Conservation (phyloP, 1,140 invertebrate species). For the Ips typographus region DNA sequence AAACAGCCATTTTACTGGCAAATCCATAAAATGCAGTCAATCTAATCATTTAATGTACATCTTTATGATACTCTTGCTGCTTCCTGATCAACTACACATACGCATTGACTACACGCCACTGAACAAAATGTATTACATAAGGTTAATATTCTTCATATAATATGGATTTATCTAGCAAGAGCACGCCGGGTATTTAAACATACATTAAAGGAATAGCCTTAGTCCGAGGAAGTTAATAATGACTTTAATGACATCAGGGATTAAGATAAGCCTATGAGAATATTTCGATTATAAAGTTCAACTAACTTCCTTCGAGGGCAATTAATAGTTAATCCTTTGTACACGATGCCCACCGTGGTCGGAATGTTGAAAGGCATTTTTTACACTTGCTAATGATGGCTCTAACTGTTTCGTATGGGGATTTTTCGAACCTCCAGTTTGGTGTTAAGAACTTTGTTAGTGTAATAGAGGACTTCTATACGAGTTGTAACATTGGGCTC, state of each 20-base stretch:
- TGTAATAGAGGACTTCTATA: too few species aligned
- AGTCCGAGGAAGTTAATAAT: slow-evolving; percentile 8
- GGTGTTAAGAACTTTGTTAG: too few species aligned
- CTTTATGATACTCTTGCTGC: too few species aligned
- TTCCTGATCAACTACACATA: too few species aligned
- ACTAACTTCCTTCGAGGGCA: not conserved
- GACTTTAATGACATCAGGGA: slow-evolving; percentile 21
- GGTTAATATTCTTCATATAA: not conserved
- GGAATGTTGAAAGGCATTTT: slow-evolving; percentile 7
- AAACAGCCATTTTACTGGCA: too few species aligned
- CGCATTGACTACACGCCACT: too few species aligned
- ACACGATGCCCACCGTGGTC: not conserved
- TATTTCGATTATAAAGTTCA: slow-evolving; percentile 1
- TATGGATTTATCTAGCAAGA: not conserved
- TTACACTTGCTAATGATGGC: not conserved
- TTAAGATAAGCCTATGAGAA: slow-evolving; percentile 24
- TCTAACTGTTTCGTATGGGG: too few species aligned
- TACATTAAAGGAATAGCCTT: not conserved
- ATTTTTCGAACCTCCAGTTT: too few species aligned
- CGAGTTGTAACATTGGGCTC: too few species aligned
- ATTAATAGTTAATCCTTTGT: slow-evolving; percentile 6
- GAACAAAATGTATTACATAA: too few species aligned
- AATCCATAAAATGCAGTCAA: too few species aligned
- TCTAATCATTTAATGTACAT: too few species aligned
- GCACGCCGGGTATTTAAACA: slow-evolving; percentile 6